phyloP scores from a whole-genome alignment of 2,113 vertebrate species.

The Spea bombifrons region DNA sequence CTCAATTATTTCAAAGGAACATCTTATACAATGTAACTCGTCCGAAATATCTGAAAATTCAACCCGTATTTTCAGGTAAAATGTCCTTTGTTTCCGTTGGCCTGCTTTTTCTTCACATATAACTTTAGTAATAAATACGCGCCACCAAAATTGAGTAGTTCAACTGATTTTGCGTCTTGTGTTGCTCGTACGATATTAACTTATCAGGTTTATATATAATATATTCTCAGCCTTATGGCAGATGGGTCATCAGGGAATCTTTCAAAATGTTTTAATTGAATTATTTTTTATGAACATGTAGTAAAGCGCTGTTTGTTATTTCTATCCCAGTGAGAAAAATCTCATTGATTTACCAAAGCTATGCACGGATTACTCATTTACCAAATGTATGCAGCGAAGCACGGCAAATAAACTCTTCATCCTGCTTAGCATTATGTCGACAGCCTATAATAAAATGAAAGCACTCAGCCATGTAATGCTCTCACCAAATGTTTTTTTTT shows the following conservation, averaged over 20 bases:
- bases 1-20: too few relatives aligned
- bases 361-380: slow-evolving; percentile 38
- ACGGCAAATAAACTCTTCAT: neutral
- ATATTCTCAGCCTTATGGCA: slow-evolving; percentile 1
- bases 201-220: neutral
- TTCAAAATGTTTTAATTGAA: slow-evolving; percentile 2
- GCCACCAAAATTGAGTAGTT: too few relatives aligned
- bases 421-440: slow-evolving; percentile 9
- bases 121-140: too few relatives aligned
- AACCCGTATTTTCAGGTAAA: too few relatives aligned
- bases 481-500: slow-evolving; percentile 3
- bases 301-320: neutral
- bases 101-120: too few relatives aligned
- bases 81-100: too few relatives aligned
- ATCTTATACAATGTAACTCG: too few relatives aligned
- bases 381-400: slow-evolving; percentile 22
- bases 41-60: too few relatives aligned
- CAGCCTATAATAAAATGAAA: slow-evolving; percentile 15
- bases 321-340: neutral
- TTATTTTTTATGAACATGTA: slow-evolving; percentile 8
- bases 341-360: slow-evolving; percentile 19
- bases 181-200: too few relatives aligned
- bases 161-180: too few relatives aligned
- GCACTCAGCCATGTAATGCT: slow-evolving; percentile 8
- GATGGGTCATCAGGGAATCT: slow-evolving; percentile 2